phyloP scores from a whole-genome alignment of 2,797 vertebrate species.

The Cyprinodon diabolis region DNA sequence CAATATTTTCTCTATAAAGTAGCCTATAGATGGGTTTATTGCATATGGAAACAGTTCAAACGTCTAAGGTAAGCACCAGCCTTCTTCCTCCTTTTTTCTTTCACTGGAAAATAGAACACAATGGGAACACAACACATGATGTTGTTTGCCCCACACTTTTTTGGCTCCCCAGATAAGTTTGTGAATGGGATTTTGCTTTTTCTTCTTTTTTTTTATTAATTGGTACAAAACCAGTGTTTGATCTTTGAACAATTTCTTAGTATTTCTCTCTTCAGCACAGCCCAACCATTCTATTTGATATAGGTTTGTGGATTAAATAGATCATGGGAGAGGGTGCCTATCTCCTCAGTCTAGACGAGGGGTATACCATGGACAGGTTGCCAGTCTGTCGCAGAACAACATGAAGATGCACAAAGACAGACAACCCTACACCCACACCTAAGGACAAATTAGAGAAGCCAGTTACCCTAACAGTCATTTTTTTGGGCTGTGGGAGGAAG shows the following conservation, averaged over 20 bases:
- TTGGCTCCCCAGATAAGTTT: background rate
- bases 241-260: background rate
- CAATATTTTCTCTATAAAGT: slow-evolving; percentile 42
- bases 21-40: slow-evolving; percentile 35
- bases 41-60: slow-evolving; percentile 36
- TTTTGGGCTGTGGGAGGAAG: no score
- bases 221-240: background rate
- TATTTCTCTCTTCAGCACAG: no score
- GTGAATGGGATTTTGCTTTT: background rate
- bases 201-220: background rate
- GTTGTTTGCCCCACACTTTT: background rate
- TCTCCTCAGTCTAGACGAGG: background rate
- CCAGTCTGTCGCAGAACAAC: no score
- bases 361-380: no score
- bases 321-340: background rate
- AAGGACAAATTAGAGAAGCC: no score
- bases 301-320: background rate
- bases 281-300: background rate
- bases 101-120: background rate
- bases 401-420: no score
- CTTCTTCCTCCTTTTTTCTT: background rate
- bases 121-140: background rate
- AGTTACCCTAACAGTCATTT: no score
- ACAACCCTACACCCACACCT: no score
- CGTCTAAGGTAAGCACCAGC: background rate